Evolutionary conservation across 1,140 invertebrate species (phyloP), one percentile per base, ranked within the genome.

Genomic region (Potamilus streckersoni): DNA sequence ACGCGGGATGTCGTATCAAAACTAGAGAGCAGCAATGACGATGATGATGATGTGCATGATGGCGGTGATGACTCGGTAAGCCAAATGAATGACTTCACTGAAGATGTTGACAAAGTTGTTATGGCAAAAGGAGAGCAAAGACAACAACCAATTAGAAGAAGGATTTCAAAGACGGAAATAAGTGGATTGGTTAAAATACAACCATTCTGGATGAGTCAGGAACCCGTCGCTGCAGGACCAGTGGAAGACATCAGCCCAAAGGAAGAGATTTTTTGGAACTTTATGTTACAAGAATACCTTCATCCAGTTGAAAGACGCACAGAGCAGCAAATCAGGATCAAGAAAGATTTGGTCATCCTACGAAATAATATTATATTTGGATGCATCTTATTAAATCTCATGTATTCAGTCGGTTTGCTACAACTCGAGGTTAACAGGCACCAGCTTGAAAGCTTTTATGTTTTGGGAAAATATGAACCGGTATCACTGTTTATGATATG

Each of bases 1-100:
- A 99, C 98, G 1, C 92, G 98, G 79, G 98, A 99, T 92, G 96
- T 91, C 12, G 64, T 8, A 19, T 97, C 98, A 81, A 93, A 64
- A 83, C 92, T 49, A 93, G 93, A 93, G 91, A 92, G 67, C 19
- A 59, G 55, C n/a, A 64, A 55, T 49, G 76, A 71, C 59, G 66
- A 64, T 11, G 5, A 49, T 49, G 38, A 6, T 49, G 38, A 49
- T 8, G 38, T 49, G 38, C 38, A 49, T 1, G 38, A 49, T 49
- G 38, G 38, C 11, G 38, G 38, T 8, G 38, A 49, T 11, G 38
- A 49, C 38, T 49, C 38, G 11, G 38, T 38, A 38, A 38, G 38
- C 38, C 38, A 38, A 38, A 38, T 49, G 38, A 49, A 49, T 8
- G 38, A 49, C 38, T 6, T 0, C 38, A 49, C 6, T 8, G 38